Evolutionary conservation across 2,113 vertebrate genomes (phyloP).

Genomic region (Dendropsophus ebraccatus): DNA sequence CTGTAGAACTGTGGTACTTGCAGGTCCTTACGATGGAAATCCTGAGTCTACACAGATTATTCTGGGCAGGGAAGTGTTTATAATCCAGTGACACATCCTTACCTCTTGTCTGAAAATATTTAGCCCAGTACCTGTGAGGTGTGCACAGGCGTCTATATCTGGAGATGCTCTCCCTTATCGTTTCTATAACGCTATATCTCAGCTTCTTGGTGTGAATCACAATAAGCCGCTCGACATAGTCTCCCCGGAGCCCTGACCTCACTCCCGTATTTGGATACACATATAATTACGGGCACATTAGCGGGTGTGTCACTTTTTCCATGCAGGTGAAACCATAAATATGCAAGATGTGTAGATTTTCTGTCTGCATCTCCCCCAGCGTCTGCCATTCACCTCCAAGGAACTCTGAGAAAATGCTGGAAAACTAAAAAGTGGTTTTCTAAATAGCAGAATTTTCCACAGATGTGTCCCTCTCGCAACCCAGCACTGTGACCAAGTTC

Average conservation of each 20-base stretch:
- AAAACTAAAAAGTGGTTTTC: neutral
- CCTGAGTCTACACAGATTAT: neutral
- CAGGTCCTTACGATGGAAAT: neutral
- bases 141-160: neutral
- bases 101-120: slow-evolving; percentile 2
- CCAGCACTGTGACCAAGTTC: no score
- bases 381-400: neutral
- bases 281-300: neutral
- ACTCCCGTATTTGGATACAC: neutral
- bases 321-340: slow-evolving; percentile 25
- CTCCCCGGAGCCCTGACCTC: neutral
- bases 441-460: neutral
- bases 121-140: neutral
- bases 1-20: neutral
- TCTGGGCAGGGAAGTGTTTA: neutral
- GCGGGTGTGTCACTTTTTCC: slow-evolving; percentile 19
- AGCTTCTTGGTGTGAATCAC: neutral
- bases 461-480: neutral
- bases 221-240: neutral
- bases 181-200: no score
- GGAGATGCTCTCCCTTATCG: neutral
- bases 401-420: neutral
- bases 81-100: neutral
- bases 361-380: neutral
- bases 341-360: neutral